Base-by-base conservation (phyloP, 2,888 invertebrate species). In the Melangyna quadrimaculata region DNA sequence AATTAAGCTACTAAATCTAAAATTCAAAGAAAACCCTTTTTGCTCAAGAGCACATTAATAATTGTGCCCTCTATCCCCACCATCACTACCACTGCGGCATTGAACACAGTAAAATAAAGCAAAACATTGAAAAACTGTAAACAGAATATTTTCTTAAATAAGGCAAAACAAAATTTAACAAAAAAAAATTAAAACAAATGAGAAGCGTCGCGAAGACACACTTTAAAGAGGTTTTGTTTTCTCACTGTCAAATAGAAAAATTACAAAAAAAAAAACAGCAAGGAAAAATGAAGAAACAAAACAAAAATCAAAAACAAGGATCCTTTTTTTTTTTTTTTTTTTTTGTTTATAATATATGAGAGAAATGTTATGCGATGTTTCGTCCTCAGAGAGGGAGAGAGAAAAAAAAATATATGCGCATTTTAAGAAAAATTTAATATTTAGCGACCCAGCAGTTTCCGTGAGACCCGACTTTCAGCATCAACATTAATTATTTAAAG, bases 401-500 rank as follows among this genome's bases (percentile, higher is more conserved):
- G 29, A 43, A 43, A 45, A 65, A 19, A 19, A 43, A 43, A 45
- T 45, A 65, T 65, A 45, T 65, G 65, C 19, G 43, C 12, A 8
- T 29, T 65, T 17, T 19, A 45, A n/a, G n/a, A 27, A 43, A 29
- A 29, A 45, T 45, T 65, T 45, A 45, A 45, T 29, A 65, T 65
- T 65, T 37, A 73, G 61, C 61, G 35, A 63, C 27, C 37, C 27
- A 43, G n/a, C n/a, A 43, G 40, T 14, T 3, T n/a, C 22, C 19
- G n/a, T n/a, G n/a, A n/a, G 35, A 61, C 51, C 24, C 57, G 29
- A 45, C 63, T 63, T 63, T 53, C 55, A 55, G 51, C 59, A 79
- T 74, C 45, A 78, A 74, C 79, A 75, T 79, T 79, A 79, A 79
- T 84, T 75, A 75, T 84, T 84, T 79, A 71, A 79, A 79, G 83